Evolutionary conservation across 2,797 vertebrate genomes (phyloP).

Genomic region (Acestrorhynchus altus): DNA sequence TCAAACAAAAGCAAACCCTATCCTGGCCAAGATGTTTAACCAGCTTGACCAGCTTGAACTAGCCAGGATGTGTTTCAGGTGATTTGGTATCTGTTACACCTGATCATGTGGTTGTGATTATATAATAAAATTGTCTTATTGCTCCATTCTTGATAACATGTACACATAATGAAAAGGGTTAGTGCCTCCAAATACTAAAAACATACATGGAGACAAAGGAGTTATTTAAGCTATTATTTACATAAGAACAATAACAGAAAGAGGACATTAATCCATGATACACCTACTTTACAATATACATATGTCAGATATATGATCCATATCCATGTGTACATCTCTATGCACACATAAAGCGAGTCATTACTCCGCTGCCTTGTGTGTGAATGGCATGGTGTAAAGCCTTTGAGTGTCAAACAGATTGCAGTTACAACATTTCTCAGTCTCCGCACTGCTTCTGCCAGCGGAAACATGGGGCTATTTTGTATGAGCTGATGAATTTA

Average conservation of each 20-base stretch:
- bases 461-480: conserved; percentile 67
- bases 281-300: conserved; percentile 10
- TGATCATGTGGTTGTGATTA: too few species aligned
- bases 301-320: conserved; percentile 15
- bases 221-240: too few species aligned
- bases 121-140: too few species aligned
- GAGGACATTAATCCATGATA: background rate
- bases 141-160: too few species aligned
- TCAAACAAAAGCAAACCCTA: too few species aligned
- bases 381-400: conserved; percentile 65
- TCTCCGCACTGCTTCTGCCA: conserved; percentile 66
- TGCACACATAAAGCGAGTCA: conserved; percentile 35
- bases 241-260: background rate
- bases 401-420: conserved; percentile 78
- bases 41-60: too few species aligned
- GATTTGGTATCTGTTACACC: too few species aligned
- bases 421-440: conserved; percentile 69
- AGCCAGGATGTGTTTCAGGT: too few species aligned
- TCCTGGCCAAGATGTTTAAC: too few species aligned
- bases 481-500: conserved; percentile 24
- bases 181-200: too few species aligned
- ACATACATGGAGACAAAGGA: too few species aligned
- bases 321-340: conserved; percentile 51
- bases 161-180: too few species aligned
- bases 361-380: conserved; percentile 56